Evolutionary conservation across 2,113 vertebrate genomes (phyloP), one percentile per base, ranked within the genome.

Genomic region (Aptenodytes patagonicus): DNA sequence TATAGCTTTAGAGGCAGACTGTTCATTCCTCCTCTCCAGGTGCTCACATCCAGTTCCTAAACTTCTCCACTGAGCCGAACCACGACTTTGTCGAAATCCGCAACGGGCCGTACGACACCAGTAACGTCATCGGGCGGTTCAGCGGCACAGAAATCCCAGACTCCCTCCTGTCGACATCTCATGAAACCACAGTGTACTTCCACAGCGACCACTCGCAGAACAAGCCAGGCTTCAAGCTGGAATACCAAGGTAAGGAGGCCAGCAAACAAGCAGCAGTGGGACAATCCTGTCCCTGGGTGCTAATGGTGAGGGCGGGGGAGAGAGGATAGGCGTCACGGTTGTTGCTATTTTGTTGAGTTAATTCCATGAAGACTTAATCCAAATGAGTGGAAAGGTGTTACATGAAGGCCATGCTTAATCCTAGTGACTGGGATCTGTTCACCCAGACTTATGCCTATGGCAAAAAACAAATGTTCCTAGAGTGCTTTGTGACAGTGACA

Each of bases 201-300:
- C 99, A 99, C 84, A 99, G 99, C 4, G 99, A 99, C 97, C 99
- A 99, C 96, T 99, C 99, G 0, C 99, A 99, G 98, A 99, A 99
- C 98, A 99, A 99, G 58, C 99, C 99, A 0, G 99, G 99, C 49
- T 99, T 99, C 98, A 98, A 99, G 97, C 98, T 99, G 78, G 99
- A 99, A 47, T 99, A 99, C 96, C 99, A 99, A 89, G 99, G 99
- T 99, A 93, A 32, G 85, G 31, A 87, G 54, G 24, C 7, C 32
- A 6, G 31, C 1, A 6, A 10, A 7, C 0, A 4, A 40, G 55
- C 60, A 29, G 73, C 15, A 7, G 1, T 4, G 60, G 51, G 36
- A 55, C 60, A 36, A 12, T 79, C 62, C 54, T 70, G 46, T 51
- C 71, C 62, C 89, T 31, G 1, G 68, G 93, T 40, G 93, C 71